These are phyloP conservation scores for Grammomys dolichurus DNA, from an alignment of 2,113 vertebrate species.

Conservation along the genomic window DNA sequence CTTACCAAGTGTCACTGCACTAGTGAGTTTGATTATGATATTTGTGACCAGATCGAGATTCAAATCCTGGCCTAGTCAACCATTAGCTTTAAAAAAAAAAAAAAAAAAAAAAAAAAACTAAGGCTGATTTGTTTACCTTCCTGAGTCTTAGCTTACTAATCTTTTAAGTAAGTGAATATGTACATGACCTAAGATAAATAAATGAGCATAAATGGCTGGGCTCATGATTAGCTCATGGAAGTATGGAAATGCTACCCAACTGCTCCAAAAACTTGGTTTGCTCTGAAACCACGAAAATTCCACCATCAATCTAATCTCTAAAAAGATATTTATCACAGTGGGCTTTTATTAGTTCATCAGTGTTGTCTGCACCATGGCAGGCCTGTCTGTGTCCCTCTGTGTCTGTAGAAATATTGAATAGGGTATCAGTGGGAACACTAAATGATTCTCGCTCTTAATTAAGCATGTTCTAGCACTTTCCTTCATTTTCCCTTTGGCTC, in stretches of 20 bases:
- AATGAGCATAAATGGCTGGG: background rate
- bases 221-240: background rate
- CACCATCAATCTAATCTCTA: constrained; percentile 13
- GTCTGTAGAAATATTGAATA: constrained; percentile 18
- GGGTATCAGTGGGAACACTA: background rate
- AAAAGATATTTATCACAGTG: background rate
- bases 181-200: background rate
- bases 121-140: background rate
- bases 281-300: background rate
- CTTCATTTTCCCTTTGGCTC: background rate
- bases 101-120: constrained; percentile 9
- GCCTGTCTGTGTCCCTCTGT: background rate
- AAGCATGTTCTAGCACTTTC: background rate
- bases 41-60: background rate
- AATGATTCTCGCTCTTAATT: constrained; percentile 20
- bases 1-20: background rate
- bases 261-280: background rate
- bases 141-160: background rate
- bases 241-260: constrained; percentile 11
- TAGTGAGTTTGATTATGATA: background rate
- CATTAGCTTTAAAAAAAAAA: constrained; percentile 19
- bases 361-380: background rate
- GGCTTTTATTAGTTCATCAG: background rate
- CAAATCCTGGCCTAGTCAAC: background rate
- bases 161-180: background rate